phyloP scores from a whole-genome alignment of 2,888 invertebrate genomes.

The Callosobruchus maculatus region DNA sequence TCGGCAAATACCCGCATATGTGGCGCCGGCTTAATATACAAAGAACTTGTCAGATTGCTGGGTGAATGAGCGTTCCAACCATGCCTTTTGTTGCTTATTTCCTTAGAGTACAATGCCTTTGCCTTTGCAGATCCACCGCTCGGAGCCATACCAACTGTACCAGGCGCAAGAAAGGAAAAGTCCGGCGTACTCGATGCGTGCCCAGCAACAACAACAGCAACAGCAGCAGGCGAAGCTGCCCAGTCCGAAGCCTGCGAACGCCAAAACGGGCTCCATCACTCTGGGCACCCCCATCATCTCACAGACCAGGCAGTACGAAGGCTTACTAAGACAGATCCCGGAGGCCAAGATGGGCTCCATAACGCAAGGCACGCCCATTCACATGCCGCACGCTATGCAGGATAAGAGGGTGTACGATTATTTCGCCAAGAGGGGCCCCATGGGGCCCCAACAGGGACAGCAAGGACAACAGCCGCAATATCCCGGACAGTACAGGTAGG shows the following conservation, averaged over 20 bases:
- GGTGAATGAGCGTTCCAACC: no score
- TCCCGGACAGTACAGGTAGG: constrained; percentile 34
- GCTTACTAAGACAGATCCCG: constrained; percentile 57
- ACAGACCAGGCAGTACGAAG: constrained; percentile 53
- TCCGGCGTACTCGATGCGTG: constrained; percentile 45
- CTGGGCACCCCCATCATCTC: constrained; percentile 75
- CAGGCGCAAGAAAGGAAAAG: constrained; percentile 47
- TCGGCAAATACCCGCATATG: no score
- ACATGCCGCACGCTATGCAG: constrained; percentile 54
- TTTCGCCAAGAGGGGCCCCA: constrained; percentile 58
- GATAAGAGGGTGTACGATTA: constrained; percentile 68
- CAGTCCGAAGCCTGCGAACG: constrained; percentile 48
- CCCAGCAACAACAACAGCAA: no score
- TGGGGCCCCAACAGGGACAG: constrained; percentile 27
- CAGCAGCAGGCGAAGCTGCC: constrained; percentile 41
- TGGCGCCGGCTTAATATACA: no score
- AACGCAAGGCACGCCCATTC: constrained; percentile 87
- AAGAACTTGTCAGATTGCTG: no score
- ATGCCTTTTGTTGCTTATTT: no score
- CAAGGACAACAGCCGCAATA: constrained; percentile 26
- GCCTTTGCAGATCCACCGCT: constrained; percentile 29
- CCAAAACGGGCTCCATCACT: constrained; percentile 73
- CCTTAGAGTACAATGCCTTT: no score
- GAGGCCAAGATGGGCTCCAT: constrained; percentile 75
- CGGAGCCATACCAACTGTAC: constrained; percentile 32